Conservation (phyloP, 2,888 invertebrate genomes). For the Meta bourneti region DNA sequence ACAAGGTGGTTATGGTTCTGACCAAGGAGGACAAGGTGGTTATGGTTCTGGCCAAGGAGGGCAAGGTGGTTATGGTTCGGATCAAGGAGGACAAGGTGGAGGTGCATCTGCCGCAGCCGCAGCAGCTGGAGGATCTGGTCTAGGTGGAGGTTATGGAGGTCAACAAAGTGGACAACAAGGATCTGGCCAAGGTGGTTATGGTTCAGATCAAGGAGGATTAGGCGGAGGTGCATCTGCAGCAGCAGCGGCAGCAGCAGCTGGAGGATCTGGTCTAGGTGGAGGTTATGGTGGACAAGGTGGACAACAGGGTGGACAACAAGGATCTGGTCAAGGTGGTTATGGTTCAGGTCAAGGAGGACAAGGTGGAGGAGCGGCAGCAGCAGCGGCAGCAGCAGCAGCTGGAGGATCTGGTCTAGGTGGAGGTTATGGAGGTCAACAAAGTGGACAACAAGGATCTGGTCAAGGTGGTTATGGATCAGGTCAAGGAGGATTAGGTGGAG, state of each 20-base stretch:
- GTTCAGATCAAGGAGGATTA: too few species aligned
- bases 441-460: not conserved
- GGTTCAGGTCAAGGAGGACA: too few species aligned
- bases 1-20: constrained; percentile 1
- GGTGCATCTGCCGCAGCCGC: not conserved
- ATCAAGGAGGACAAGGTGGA: not conserved
- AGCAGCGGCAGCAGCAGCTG: too few species aligned
- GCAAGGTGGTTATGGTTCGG: not conserved
- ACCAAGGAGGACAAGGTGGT: not conserved
- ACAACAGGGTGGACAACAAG: not conserved
- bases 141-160: not conserved
- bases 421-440: not conserved
- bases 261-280: too few species aligned
- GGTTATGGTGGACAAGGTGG: not conserved
- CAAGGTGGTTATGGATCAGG: not conserved
- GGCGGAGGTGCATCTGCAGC: too few species aligned
- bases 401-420: too few species aligned
- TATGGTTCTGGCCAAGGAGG: not conserved
- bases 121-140: not conserved
- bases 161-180: too few species aligned
- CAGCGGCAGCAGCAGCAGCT: too few species aligned
- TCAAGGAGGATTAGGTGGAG: not conserved
- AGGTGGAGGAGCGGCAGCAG: too few species aligned
- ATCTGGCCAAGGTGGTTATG: too few species aligned
- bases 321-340: too few species aligned